Evolutionary conservation across 2,113 vertebrate species (phyloP).

Genomic region (Thunnus thynnus): DNA sequence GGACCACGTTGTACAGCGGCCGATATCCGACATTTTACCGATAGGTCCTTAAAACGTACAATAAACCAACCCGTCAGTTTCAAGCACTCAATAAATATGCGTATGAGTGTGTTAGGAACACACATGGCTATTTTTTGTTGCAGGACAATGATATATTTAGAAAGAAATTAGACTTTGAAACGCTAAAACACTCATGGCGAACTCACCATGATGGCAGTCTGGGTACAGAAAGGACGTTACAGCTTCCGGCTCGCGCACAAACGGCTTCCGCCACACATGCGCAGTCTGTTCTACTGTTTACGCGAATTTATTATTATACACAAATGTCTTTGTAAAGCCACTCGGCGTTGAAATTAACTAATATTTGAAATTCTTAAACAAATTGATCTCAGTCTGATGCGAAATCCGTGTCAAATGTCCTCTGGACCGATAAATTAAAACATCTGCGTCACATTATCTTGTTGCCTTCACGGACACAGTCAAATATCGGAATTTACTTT

Average conservation of each 20-base stretch:
- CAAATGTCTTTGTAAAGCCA: neutral
- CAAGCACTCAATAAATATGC: fast-evolving
- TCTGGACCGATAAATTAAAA: neutral
- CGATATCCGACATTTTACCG: constrained; percentile 32
- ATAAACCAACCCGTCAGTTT: fast-evolving
- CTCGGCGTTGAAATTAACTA: fast-evolving
- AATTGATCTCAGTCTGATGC: neutral
- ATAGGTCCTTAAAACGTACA: neutral
- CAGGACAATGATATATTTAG: fast-evolving
- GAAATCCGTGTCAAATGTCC: neutral
- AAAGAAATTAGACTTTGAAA: constrained; percentile 14
- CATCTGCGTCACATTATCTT: neutral
- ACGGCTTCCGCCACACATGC: constrained; percentile 79
- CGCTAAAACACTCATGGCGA: constrained; percentile 38
- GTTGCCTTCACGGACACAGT: neutral
- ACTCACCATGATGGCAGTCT: constrained; percentile 86
- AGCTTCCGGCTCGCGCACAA: constrained; percentile 69
- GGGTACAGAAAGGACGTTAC: constrained; percentile 82
- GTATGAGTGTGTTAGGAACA: neutral
- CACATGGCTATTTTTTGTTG: fast-evolving
- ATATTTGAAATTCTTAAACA: neutral
- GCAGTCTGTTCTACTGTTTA: constrained; percentile 3
- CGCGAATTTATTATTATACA: too few species aligned
- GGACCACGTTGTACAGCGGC: constrained; percentile 71
- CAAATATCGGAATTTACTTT: neutral